Evolutionary conservation across 1,140 invertebrate genomes (phyloP).

Genomic region (Oncopodura yosiiana): DNA sequence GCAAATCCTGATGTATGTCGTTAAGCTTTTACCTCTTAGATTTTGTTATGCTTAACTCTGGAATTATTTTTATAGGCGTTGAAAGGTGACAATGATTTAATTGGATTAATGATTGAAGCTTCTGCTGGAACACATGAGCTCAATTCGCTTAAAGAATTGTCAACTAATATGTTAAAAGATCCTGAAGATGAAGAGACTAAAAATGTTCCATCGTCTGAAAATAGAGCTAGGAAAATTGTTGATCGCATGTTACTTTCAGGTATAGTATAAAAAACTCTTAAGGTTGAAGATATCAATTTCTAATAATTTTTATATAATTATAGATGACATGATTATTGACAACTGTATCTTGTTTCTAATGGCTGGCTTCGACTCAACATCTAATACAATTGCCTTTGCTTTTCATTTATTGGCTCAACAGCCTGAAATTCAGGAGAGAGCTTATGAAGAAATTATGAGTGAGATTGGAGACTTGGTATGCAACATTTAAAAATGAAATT

Average conservation of each 20-base stretch:
- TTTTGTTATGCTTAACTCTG: not conserved
- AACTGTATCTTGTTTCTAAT: slow-evolving; percentile 33
- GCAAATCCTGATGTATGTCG: slow-evolving; percentile 15
- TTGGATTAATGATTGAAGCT: slow-evolving; percentile 32
- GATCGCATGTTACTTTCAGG: no score
- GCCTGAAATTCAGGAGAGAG: slow-evolving; percentile 33
- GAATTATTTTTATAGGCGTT: slow-evolving; percentile 2
- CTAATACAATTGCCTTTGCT: slow-evolving; percentile 32
- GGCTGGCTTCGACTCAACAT: slow-evolving; percentile 33
- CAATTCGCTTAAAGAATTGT: slow-evolving; percentile 14
- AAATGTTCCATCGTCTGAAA: not conserved
- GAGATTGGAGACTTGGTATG: slow-evolving; percentile 32
- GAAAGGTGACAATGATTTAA: slow-evolving; percentile 17
- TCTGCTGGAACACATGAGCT: slow-evolving; percentile 18
- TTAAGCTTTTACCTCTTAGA: not conserved
- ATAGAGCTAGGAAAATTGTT: no score
- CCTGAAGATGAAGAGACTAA: slow-evolving; percentile 18
- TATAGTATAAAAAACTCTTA: no score
- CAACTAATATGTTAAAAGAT: slow-evolving; percentile 29
- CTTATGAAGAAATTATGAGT: slow-evolving; percentile 30
- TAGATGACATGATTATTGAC: slow-evolving; percentile 30
- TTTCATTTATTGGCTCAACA: slow-evolving; percentile 29
- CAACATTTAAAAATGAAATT: slow-evolving; percentile 3
- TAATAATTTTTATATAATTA: not conserved
- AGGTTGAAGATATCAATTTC: not conserved